Conservation (phyloP, 2,797 vertebrate genomes). For the Odontamblyopus lacepedii region DNA sequence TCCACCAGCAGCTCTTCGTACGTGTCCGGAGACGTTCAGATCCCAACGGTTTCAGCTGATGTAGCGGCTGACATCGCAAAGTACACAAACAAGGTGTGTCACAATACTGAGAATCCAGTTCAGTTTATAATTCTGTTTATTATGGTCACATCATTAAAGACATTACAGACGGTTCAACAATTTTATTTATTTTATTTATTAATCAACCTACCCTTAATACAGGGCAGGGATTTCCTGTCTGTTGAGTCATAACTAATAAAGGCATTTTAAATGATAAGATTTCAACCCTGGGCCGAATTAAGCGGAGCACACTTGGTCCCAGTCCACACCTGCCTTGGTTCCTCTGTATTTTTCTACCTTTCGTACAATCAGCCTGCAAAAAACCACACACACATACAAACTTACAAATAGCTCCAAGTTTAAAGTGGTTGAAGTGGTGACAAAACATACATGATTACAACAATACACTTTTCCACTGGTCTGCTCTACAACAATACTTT, state of each 20-base stretch:
- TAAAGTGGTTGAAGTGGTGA: too few species aligned
- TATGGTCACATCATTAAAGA: not conserved
- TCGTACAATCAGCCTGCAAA: too few species aligned
- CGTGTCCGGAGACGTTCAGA: conserved; percentile 82
- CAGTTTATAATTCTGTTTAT: not conserved
- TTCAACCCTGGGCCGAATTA: too few species aligned
- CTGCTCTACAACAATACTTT: not conserved
- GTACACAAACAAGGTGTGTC: conserved; percentile 94
- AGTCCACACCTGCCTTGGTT: too few species aligned
- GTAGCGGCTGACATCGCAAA: conserved; percentile 97
- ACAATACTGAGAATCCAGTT: not conserved
- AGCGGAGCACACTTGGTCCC: too few species aligned
- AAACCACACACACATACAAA: too few species aligned
- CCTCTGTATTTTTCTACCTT: too few species aligned
- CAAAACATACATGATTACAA: not conserved
- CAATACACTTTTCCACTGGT: not conserved
- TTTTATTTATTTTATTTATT: not conserved
- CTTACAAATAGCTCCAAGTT: too few species aligned
- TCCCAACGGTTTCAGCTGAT: conserved; percentile 92
- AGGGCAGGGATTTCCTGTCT: too few species aligned
- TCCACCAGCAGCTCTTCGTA: conserved; percentile 78
- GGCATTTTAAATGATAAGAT: too few species aligned
- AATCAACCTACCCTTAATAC: not conserved
- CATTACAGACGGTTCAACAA: not conserved
- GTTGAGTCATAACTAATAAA: too few species aligned